Evolutionary conservation across 2,888 invertebrate species (phyloP), one percentile per base, ranked within the genome.

Genomic region (Chironomus riparius): DNA sequence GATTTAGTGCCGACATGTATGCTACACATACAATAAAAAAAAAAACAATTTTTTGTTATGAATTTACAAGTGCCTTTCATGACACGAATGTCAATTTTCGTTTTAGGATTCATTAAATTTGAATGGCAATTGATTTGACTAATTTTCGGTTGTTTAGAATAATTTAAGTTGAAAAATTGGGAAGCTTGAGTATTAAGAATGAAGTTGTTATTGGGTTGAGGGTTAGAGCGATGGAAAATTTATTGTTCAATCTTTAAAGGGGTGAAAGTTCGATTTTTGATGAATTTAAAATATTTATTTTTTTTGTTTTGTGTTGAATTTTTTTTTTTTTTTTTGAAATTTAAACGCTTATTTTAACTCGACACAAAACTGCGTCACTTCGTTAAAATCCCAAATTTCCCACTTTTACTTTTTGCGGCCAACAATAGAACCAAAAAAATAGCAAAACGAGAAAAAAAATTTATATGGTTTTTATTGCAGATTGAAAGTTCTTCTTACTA

Each of bases 11-110:
- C 56, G 56, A 15, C 56, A 15, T 18, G 18, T 56, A 18, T 38
- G 38, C 38, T 38, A 38, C 56, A 7, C 15, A 56, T 56, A 18
- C 56, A 15, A 56, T 15, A 38, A 38, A 38, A 1, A 38, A 28
- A 28, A n/a, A n/a, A n/a, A 28, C 1, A 28, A 5, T 28, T 38
- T 38, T 38, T 38, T 56, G 56, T 56, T 18, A 38, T 18, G 56
- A 56, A 56, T 50, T 56, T 56, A n/a, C 56, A 56, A 56, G 56
- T 15, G 15, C n/a, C 56, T 56, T 38, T 56, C 62, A 74, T 74
- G 74, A 68, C 74, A 68, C 68, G 74, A 74, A 68, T 74, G 74
- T 74, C 74, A 74, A 74, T 74, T 74, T 18, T 24, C 38, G 38
- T 38, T 38, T 38, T 38, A 38, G 38, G 7, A 38, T 10, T 38